Percentiles rank a stretch among this genome's conserved stretches.
phyloP scores from a whole-genome alignment of 2,888 invertebrate species.

The Cephus pygmeus region DNA sequence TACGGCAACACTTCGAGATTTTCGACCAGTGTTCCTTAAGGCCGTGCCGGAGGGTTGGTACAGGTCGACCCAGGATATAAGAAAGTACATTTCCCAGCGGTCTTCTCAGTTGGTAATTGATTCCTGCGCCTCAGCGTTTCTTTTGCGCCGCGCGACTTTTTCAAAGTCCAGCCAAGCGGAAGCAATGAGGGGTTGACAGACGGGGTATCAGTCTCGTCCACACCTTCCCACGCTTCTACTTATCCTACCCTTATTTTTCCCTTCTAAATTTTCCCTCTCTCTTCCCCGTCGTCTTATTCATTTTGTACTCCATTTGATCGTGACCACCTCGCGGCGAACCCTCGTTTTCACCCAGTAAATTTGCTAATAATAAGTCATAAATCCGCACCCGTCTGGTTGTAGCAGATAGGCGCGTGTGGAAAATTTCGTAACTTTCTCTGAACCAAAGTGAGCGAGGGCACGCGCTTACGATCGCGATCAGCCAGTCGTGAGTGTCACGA shows the following conservation, averaged over 20 bases:
- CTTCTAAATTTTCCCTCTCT: neutral
- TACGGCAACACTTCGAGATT: neutral
- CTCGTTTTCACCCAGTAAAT: conserved; percentile 31
- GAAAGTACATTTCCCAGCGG: conserved; percentile 22
- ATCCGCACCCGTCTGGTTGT: conserved; percentile 13
- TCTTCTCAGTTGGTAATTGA: conserved; percentile 30
- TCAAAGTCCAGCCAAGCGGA: conserved; percentile 21
- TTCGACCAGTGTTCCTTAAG: neutral
- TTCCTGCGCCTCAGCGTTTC: conserved; percentile 26
- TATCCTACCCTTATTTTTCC: conserved; percentile 1
- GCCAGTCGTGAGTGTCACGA: conserved; percentile 2
- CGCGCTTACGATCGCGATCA: neutral
- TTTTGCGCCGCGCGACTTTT: conserved; percentile 21
- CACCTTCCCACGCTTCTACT: conserved; percentile 7
- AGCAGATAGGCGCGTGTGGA: neutral
- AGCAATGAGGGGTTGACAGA: conserved; percentile 27
- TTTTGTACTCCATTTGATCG: neutral
- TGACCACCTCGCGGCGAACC: neutral
- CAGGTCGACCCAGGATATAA: neutral
- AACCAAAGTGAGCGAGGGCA: neutral
- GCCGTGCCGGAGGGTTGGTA: neutral
- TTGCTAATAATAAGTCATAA: conserved; percentile 38
- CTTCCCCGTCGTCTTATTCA: neutral
- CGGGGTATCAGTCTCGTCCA: conserved; percentile 25
- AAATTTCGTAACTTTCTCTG: neutral